A percentile compares a stretch with the other conserved stretches of the same genome.
phyloP scores from a whole-genome alignment of 1,140 invertebrate species.

The Ylistrum balloti region DNA sequence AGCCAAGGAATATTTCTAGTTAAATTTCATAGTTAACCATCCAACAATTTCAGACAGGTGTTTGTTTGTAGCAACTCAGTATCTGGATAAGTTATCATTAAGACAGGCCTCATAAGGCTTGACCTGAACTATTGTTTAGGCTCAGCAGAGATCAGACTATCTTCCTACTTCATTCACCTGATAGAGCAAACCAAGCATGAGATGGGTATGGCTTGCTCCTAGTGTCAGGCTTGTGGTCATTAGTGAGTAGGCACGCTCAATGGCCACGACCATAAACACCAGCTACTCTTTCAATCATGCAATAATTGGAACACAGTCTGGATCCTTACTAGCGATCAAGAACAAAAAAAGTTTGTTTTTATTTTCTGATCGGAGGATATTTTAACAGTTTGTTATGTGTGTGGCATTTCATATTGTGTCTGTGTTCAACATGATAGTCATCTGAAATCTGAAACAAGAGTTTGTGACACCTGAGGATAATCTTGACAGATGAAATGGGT shows the following conservation, averaged over 20 bases:
- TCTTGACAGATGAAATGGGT: constrained; percentile 12
- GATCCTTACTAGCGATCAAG: neutral
- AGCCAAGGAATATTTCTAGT: neutral
- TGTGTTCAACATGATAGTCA: neutral
- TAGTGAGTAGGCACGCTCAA: constrained; percentile 31
- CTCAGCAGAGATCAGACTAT: constrained; percentile 6
- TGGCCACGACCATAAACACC: neutral
- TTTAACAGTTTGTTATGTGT: neutral
- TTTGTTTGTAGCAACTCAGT: constrained; percentile 33
- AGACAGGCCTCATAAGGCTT: constrained; percentile 9
- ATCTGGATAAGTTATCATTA: neutral
- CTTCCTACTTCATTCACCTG: neutral
- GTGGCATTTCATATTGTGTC: neutral
- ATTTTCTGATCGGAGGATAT: neutral
- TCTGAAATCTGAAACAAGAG: constrained; percentile 17
- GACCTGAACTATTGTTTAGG: neutral
- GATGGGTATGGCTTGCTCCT: neutral
- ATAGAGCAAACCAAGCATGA: neutral
- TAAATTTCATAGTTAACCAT: neutral
- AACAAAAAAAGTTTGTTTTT: constrained; percentile 4
- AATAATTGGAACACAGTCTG: neutral
- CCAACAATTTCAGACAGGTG: neutral
- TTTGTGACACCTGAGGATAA: neutral
- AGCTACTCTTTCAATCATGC: constrained; percentile 38
- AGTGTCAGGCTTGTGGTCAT: constrained; percentile 1